Evolutionary conservation across 2,888 invertebrate species (phyloP).

Genomic region (Eucera pruinosa): DNA sequence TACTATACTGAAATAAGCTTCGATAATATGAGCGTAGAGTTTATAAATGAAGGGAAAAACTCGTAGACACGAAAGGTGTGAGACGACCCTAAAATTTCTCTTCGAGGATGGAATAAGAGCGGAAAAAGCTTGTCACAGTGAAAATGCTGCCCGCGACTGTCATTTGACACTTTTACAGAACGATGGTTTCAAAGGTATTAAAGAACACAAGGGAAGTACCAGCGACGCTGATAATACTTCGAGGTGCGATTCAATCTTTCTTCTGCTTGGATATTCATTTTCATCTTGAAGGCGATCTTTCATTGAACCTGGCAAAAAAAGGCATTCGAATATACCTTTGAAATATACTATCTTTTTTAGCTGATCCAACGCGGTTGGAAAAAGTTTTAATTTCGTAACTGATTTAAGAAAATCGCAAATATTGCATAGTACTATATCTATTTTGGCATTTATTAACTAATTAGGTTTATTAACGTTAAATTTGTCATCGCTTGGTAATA

Average conservation of each 20-base stretch:
- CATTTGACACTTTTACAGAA: conserved; percentile 33
- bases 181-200: conserved; percentile 44
- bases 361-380: neutral
- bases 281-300: conserved; percentile 43
- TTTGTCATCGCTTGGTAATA: too few relatives aligned
- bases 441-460: too few relatives aligned
- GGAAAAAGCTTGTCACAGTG: neutral
- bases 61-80: neutral
- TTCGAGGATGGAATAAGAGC: neutral
- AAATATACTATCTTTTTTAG: neutral
- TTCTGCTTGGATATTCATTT: conserved; percentile 48
- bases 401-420: neutral
- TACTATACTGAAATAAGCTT: too few relatives aligned
- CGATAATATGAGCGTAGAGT: neutral
- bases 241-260: conserved; percentile 39
- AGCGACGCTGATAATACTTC: conserved; percentile 47
- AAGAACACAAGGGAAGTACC: conserved; percentile 25
- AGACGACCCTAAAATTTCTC: neutral
- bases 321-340: neutral
- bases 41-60: neutral
- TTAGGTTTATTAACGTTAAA: too few relatives aligned
- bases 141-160: conserved; percentile 24
- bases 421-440: too few relatives aligned
- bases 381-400: neutral
- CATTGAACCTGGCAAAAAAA: conserved; percentile 13